Conservation (phyloP, 2,888 invertebrate species). For the Leucoptera coffeella region DNA sequence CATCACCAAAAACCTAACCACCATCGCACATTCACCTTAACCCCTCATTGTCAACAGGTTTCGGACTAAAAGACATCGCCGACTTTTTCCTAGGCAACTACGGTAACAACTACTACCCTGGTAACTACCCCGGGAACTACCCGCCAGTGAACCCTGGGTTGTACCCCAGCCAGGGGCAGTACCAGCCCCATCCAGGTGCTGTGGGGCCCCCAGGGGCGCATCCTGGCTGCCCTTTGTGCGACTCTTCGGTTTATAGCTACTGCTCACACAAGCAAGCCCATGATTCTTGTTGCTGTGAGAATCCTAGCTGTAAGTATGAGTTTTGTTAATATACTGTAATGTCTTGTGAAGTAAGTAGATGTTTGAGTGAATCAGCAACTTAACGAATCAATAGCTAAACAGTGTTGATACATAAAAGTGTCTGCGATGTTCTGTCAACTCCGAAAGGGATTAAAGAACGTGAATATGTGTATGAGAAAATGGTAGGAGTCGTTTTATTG, state of each 20-base stretch:
- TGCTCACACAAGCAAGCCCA: constrained; percentile 69
- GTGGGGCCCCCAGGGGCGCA: constrained; percentile 39
- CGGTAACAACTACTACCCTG: constrained; percentile 18
- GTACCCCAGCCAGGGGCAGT: constrained; percentile 9
- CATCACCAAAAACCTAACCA: too few species aligned
- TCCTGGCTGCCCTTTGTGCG: constrained; percentile 65
- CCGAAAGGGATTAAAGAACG: too few species aligned
- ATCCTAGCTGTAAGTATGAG: constrained; percentile 29
- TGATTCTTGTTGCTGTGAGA: constrained; percentile 70
- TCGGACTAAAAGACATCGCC: constrained; percentile 41
- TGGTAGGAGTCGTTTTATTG: too few species aligned
- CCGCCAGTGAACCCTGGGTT: constrained; percentile 9
- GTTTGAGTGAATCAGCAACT: too few species aligned
- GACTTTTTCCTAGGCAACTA: constrained; percentile 39
- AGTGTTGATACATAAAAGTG: too few species aligned
- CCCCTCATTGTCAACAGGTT: constrained; percentile 22
- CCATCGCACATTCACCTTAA: constrained; percentile 1
- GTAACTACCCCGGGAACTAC: constrained; percentile 9
- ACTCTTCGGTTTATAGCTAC: constrained; percentile 71
- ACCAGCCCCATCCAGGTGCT: constrained; percentile 12
- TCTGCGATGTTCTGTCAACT: too few species aligned
- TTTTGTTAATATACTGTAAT: background rate
- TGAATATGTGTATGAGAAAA: too few species aligned
- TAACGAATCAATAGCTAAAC: too few species aligned
- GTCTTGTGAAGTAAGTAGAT: too few species aligned